Percentiles rank a stretch among this genome's conserved stretches.
phyloP scores from a whole-genome alignment of 2,113 vertebrate species.

The Dissostichus mawsoni region DNA sequence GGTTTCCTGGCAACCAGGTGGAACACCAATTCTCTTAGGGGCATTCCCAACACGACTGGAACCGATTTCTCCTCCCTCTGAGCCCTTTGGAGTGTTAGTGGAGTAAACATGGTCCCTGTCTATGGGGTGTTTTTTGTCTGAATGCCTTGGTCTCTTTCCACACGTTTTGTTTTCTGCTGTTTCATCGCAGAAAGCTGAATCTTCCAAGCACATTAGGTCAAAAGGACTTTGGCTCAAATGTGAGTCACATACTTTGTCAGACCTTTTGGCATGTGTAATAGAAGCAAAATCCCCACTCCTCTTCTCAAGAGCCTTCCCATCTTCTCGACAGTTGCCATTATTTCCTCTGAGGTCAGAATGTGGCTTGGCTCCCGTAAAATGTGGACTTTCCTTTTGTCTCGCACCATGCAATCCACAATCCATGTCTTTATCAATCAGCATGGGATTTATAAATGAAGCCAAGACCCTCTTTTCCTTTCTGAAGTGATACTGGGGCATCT shows the following conservation, averaged over 20 bases:
- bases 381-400: slow-evolving; percentile 75
- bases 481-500: slow-evolving; percentile 30
- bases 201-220: slow-evolving; percentile 15
- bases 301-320: slow-evolving; percentile 59
- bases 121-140: slow-evolving; percentile 46
- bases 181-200: slow-evolving; percentile 27
- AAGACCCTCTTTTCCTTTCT: slow-evolving; percentile 54
- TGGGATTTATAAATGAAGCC: slow-evolving; percentile 92
- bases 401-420: slow-evolving; percentile 74
- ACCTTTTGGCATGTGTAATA: slow-evolving; percentile 64
- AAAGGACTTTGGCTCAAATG: slow-evolving; percentile 82
- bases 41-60: slow-evolving; percentile 76
- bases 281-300: slow-evolving; percentile 67
- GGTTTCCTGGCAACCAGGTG: slow-evolving; percentile 79
- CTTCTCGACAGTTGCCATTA: slow-evolving; percentile 43
- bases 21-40: slow-evolving; percentile 44
- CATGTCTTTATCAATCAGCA: slow-evolving; percentile 87
- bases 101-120: slow-evolving; percentile 64
- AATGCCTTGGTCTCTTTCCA: slow-evolving; percentile 40
- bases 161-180: slow-evolving; percentile 63
- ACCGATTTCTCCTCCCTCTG: slow-evolving; percentile 68
- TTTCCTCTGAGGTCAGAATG: slow-evolving; percentile 78
- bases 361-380: slow-evolving; percentile 80
- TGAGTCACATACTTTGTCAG: slow-evolving; percentile 67
- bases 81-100: slow-evolving; percentile 33